Conservation (phyloP, 2,888 invertebrate genomes). For the Sesia bembeciformis region DNA sequence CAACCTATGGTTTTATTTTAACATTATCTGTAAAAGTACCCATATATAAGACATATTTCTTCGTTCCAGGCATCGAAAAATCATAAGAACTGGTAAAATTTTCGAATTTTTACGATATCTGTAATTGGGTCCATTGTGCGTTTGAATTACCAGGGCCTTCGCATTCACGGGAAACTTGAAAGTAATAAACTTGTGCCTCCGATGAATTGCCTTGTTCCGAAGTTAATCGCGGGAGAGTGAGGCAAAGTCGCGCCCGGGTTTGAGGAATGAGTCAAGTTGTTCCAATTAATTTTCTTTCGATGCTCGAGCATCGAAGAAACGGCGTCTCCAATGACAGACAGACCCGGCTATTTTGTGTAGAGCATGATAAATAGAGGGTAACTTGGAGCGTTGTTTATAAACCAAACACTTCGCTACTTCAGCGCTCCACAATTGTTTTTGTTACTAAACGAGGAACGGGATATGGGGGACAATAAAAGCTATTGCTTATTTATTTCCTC, state of each 20-base stretch:
- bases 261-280: constrained; percentile 34
- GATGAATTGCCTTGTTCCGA: constrained; percentile 52
- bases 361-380: constrained; percentile 32
- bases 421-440: constrained; percentile 35
- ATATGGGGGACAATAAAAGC: not conserved
- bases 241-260: constrained; percentile 15
- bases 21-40: no score
- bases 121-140: constrained; percentile 54
- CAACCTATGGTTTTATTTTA: no score
- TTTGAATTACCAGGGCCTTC: constrained; percentile 37
- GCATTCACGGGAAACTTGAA: constrained; percentile 43
- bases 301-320: constrained; percentile 11
- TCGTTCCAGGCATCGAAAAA: constrained; percentile 19
- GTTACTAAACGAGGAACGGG: constrained; percentile 26
- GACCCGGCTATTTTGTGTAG: constrained; percentile 28
- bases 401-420: constrained; percentile 29
- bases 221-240: constrained; percentile 48
- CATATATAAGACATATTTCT: no score
- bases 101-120: constrained; percentile 38
- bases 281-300: constrained; percentile 31
- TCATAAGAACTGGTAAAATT: constrained; percentile 32
- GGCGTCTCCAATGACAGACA: constrained; percentile 13
- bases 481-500: no score
- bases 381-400: constrained; percentile 33
- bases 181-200: constrained; percentile 61